A percentile compares a stretch with the other conserved stretches of the same genome.
phyloP scores from a whole-genome alignment of 2,797 vertebrate genomes.

The Nyctalus aviator region DNA sequence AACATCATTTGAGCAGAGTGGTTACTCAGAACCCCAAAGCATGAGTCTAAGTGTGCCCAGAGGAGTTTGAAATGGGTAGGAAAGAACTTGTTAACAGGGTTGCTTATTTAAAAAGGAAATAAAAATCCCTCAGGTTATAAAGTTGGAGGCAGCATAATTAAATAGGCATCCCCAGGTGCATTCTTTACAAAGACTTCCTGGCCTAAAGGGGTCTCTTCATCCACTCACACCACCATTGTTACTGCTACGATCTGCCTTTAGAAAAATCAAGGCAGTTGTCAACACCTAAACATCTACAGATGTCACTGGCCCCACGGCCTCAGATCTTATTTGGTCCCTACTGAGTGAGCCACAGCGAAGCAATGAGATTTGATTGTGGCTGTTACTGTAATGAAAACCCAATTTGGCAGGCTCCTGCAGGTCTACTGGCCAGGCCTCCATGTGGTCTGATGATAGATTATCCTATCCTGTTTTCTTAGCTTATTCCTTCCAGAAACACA shows the following conservation, averaged over 20 bases:
- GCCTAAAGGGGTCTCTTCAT: neutral
- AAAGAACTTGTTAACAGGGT: conserved; percentile 26
- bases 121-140: conserved; percentile 44
- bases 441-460: neutral
- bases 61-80: conserved; percentile 48
- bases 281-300: neutral
- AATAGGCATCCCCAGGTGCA: neutral
- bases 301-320: neutral
- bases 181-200: conserved; percentile 13
- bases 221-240: neutral
- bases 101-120: conserved; percentile 57
- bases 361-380: neutral
- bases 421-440: neutral
- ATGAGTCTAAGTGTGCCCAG: neutral
- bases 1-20: conserved; percentile 32
- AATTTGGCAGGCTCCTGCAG: neutral
- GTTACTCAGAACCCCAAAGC: conserved; percentile 3
- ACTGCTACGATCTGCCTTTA: neutral
- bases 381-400: neutral
- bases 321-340: neutral
- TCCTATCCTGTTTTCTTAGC: neutral
- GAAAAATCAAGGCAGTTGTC: neutral
- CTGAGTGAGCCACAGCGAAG: neutral
- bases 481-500: neutral
- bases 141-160: conserved; percentile 62